phyloP scores from a whole-genome alignment of 2,113 vertebrate genomes.

The Tamias sibiricus region DNA sequence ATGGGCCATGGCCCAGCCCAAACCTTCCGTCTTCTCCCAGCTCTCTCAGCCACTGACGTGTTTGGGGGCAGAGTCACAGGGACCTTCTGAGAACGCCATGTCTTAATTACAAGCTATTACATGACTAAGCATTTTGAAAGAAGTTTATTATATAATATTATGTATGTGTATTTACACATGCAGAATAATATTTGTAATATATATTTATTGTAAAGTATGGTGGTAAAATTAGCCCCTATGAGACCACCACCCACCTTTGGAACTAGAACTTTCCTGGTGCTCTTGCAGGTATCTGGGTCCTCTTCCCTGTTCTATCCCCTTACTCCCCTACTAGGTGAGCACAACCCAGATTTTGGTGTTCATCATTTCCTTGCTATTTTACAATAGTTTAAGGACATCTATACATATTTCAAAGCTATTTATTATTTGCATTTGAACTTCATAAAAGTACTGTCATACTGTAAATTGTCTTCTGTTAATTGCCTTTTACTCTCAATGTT shows the following conservation, averaged over 20 bases:
- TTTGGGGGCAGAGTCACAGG: not conserved
- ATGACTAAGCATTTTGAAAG: not conserved
- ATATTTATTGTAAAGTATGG: not conserved
- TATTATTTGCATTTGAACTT: not conserved
- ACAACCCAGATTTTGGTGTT: not conserved
- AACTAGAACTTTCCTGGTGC: not conserved
- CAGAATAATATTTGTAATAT: not conserved
- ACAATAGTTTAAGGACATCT: not conserved
- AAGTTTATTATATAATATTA: not conserved
- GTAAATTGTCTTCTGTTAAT: not conserved
- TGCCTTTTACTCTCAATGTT: not conserved
- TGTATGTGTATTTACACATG: not conserved
- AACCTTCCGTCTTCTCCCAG: not conserved
- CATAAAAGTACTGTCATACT: not conserved
- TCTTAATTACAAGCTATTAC: not conserved
- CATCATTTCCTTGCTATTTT: not conserved
- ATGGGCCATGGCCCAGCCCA: no score
- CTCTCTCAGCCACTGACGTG: not conserved
- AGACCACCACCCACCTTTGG: not conserved
- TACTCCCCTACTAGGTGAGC: not conserved
- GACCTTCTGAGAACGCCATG: not conserved
- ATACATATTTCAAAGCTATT: not conserved
- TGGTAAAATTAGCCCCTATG: not conserved
- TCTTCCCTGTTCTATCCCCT: not conserved
- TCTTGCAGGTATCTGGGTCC: not conserved